Percentiles rank a stretch among this genome's conserved stretches.
Conservation (phyloP, 2,888 invertebrate species). For the Limenitis camilla region DNA sequence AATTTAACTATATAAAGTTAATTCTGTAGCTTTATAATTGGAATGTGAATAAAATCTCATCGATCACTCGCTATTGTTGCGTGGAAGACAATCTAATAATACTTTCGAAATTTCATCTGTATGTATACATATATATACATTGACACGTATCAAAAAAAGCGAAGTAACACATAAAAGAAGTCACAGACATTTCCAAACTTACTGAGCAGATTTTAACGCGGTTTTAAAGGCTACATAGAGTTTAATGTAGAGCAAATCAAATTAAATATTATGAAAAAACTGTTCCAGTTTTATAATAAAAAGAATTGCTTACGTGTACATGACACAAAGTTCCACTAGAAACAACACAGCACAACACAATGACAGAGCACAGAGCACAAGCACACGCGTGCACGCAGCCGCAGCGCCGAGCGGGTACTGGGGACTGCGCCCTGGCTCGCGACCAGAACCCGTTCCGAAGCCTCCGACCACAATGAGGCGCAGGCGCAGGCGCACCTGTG, state of each 20-base stretch:
- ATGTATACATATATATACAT: too few species aligned
- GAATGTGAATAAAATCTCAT: too few species aligned
- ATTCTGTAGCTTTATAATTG: too few species aligned
- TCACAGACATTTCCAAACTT: too few species aligned
- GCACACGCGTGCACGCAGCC: constrained; percentile 3
- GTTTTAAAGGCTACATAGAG: too few species aligned
- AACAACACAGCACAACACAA: not conserved
- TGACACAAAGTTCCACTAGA: not conserved
- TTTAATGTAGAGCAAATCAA: not conserved
- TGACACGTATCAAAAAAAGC: too few species aligned
- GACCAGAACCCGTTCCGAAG: constrained; percentile 20
- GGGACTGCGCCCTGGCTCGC: not conserved
- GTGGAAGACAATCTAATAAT: too few species aligned
- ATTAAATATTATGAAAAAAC: not conserved
- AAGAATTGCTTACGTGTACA: constrained; percentile 3
- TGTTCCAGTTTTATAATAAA: not conserved
- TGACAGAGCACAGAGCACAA: not conserved
- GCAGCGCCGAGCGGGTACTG: constrained; percentile 15
- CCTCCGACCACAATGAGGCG: constrained; percentile 28
- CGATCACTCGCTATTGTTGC: too few species aligned
- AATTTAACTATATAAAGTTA: too few species aligned
- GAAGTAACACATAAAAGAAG: too few species aligned
- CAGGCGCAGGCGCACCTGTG: constrained; percentile 67
- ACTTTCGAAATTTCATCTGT: too few species aligned
- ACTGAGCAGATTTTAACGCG: too few species aligned